Evolutionary conservation across 2,113 vertebrate genomes (phyloP).

Genomic region (Hyperopisus bebe): DNA sequence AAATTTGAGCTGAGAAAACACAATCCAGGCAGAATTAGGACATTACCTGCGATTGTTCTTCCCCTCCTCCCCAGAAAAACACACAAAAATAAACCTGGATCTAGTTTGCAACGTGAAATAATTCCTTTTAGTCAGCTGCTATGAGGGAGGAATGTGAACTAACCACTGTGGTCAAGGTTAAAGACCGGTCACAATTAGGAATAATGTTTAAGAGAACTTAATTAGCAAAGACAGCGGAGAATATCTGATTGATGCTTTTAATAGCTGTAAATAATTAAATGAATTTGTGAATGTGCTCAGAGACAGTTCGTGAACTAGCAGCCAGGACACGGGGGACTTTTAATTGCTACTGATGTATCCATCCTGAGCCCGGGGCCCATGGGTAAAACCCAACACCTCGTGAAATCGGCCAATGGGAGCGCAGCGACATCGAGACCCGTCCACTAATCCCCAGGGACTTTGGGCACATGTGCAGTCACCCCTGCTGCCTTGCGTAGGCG

Average conservation of each 20-base stretch:
- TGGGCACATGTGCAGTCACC: too few relatives aligned
- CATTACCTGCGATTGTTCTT: background rate
- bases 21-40: background rate
- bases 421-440: background rate
- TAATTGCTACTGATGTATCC: slow-evolving; percentile 6
- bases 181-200: background rate
- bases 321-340: background rate
- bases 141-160: background rate
- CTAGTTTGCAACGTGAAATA: background rate
- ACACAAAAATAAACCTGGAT: slow-evolving; percentile 8
- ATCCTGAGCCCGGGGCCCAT: background rate
- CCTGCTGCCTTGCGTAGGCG: background rate
- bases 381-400: background rate
- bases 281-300: background rate
- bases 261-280: slow-evolving; percentile 5
- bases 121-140: background rate
- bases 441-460: background rate
- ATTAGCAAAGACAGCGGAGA: slow-evolving; percentile 1
- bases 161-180: background rate
- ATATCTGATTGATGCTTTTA: background rate
- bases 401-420: background rate
- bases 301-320: background rate
- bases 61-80: background rate
- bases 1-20: background rate
- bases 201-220: background rate